Base-by-base conservation (phyloP, 2,113 vertebrate genomes). In the Gambusia holbrooki region DNA sequence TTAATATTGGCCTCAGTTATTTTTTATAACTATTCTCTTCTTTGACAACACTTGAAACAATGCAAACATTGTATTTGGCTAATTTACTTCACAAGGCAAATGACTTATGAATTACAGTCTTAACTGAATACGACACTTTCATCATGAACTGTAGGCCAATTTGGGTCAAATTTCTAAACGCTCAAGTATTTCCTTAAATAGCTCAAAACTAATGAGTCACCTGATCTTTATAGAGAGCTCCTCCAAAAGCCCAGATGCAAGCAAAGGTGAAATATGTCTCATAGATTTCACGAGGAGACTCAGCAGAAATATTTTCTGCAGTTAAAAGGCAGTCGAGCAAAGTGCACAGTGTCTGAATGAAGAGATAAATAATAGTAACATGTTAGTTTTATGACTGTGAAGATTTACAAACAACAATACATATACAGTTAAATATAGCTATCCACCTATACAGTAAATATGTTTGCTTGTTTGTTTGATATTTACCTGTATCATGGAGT, bases 211-310 rank as follows among this genome's bases (percentile, higher is more conserved):
- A 75, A 32, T 58, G 5, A 1, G 29, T 80, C 86, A 91, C 88
- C 87, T 96, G 95, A 85, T 96, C 95, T 74, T 93, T 93, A 82
- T 93, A 93, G 29, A 96, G 84, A 32, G 94, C 92, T 4, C 94
- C 95, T 62, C 95, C 94, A 71, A 96, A 96, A 79, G 93, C 90
- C 91, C 94, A 95, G 75, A 96, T 92, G 75, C 93, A 95, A 68
- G 93, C 92, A 91, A 95, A 96, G 76, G 92, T 94, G 93, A 97
- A 96, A 88, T 90, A 95, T 37, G 93, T 95, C 88, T 96, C 94
- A 66, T 92, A 95, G 72, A 96, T 90, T 71, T 96, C 90, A 71
- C 93, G 89, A 62, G 92, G 91, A 62, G 94, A 96, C 76, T 96
- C 95, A 33, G 90, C 83, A 32, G 96, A 94, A 77, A 94, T 94